phyloP scores from a whole-genome alignment of 2,797 vertebrate genomes.

The Silurus lanzhouensis region DNA sequence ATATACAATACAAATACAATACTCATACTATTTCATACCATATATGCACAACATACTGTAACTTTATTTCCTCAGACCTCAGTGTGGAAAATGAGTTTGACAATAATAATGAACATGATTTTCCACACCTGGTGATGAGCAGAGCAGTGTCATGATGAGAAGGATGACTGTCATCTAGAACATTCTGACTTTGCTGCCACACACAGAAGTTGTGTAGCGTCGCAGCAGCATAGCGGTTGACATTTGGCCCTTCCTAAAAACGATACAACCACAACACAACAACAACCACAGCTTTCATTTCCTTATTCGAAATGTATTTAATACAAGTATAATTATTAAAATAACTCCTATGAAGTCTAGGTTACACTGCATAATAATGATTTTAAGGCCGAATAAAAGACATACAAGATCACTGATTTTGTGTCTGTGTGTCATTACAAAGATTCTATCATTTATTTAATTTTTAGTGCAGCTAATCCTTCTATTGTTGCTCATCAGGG shows the following conservation, averaged over 20 bases:
- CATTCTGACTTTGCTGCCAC: conserved; percentile 92
- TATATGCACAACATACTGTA: neutral
- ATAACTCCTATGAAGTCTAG: neutral
- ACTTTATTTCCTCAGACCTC: neutral
- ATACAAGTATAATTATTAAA: neutral
- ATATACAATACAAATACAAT: too few relatives aligned
- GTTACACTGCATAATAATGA: neutral
- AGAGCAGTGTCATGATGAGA: conserved; percentile 94
- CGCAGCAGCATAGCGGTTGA: conserved; percentile 90
- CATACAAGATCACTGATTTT: neutral
- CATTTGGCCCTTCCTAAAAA: conserved; percentile 87
- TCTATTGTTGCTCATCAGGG: too few relatives aligned
- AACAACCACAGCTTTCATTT: conserved; percentile 1
- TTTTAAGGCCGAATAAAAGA: neutral
- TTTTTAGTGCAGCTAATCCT: neutral
- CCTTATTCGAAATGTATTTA: neutral
- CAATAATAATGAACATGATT: too few relatives aligned
- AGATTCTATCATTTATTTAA: neutral
- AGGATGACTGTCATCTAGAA: conserved; percentile 87
- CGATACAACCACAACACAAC: neutral
- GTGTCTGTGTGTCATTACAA: neutral
- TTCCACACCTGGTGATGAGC: conserved; percentile 88
- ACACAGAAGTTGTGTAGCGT: conserved; percentile 94
- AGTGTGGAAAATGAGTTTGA: neutral
- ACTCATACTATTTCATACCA: too few relatives aligned